Conservation (phyloP, 2,113 vertebrate species). For the Promerops cafer region DNA sequence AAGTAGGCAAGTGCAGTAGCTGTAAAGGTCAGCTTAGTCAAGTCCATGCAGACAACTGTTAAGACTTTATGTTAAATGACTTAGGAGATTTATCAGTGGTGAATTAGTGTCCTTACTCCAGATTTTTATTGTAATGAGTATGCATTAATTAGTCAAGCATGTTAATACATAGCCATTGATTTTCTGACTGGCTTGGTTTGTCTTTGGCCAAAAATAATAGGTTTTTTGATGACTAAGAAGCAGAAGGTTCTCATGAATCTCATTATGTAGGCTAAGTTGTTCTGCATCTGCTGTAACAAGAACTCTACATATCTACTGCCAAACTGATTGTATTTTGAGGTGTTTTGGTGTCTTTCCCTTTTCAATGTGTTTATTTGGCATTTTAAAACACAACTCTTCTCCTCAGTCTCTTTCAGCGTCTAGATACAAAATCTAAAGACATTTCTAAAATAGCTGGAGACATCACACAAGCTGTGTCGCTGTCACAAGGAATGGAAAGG, state of each 20-base stretch:
- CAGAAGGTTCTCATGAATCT: not conserved
- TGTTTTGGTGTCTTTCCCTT: not conserved
- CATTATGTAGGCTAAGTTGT: not conserved
- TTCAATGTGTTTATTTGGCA: not conserved
- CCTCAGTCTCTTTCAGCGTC: conserved; percentile 88
- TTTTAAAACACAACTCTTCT: not conserved
- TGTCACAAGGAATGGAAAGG: conserved; percentile 93
- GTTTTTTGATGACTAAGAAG: not conserved
- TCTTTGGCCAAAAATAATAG: not conserved
- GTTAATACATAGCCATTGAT: not conserved
- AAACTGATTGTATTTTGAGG: not conserved
- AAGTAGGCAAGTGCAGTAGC: not conserved
- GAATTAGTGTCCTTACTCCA: not conserved
- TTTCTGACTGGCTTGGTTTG: not conserved
- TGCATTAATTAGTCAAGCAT: not conserved
- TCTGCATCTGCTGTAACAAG: not conserved
- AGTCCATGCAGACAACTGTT: not conserved
- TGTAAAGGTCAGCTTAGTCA: not conserved
- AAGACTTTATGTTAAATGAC: not conserved
- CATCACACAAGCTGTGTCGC: conserved; percentile 93
- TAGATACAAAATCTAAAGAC: conserved; percentile 93
- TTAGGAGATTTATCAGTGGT: not conserved
- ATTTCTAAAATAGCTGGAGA: conserved; percentile 97
- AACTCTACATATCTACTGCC: not conserved
- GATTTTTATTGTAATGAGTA: not conserved